Evolutionary conservation across 2,113 vertebrate genomes (phyloP), one percentile per base, ranked within the genome.

Genomic region (Lampris incognitus): DNA sequence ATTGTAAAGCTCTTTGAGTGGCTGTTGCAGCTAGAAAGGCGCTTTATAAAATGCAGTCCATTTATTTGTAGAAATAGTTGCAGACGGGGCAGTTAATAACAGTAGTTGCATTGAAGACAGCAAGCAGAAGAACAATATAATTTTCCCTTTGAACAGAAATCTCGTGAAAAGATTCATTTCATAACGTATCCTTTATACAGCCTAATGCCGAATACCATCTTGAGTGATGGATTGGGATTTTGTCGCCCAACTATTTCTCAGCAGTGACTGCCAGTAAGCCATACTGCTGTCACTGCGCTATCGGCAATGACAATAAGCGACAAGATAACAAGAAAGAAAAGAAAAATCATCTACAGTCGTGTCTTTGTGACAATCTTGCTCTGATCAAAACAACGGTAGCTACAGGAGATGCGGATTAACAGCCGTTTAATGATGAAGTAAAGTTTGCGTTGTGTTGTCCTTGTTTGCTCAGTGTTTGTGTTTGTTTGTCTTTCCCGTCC

Each of bases 351-450:
- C 6, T 84, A 38, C n/a, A 74, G 56, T 76, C 66, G 74, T 50
- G 46, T 83, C 67, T 83, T 67, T 44, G 76, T 85, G 82, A 84
- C 86, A 90, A 84, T 89, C 86, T 85, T 75, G 73, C 84, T 90
- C 61, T 90, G 90, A 91, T 89, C 88, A 91, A 91, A 92, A 88
- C 75, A 7, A 48, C 74, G 62, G 81, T 66, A 83, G 81, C 91
- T 79, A 60, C 88, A 74, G 88, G 87, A 88, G 88, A 86, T 72
- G 61, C 56, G 74, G 78, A 91, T 91, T 92, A 92, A 89, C 86
- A 87, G 79, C 81, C 82, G 86, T 89, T 90, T 92, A 91, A 90
- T 90, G 89, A 90, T 87, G 86, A 88, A 88, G 86, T 81, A 85
- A 90, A 90, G 89, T 90, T 90, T 85, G 85, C 82, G 72, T 85